Conservation (phyloP, 2,888 invertebrate genomes). For the Homarus gammarus region DNA sequence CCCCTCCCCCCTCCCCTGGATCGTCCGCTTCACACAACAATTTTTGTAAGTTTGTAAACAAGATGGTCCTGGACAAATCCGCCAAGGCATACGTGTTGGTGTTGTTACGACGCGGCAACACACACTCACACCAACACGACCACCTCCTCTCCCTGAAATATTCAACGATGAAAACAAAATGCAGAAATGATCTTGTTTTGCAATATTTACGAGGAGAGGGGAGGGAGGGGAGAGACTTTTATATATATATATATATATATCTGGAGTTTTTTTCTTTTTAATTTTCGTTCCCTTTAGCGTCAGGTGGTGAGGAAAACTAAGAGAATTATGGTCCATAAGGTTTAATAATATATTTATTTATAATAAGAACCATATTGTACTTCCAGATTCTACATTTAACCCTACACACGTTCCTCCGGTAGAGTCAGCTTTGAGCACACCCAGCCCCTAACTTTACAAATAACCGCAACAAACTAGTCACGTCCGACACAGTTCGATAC, state of each 20-base stretch:
- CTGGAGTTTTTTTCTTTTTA: too few species aligned
- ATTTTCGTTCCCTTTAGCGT: too few species aligned
- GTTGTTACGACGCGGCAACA: background rate
- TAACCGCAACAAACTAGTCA: conserved; percentile 2
- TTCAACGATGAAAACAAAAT: background rate
- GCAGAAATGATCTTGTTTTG: background rate
- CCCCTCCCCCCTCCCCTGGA: background rate
- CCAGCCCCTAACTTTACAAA: conserved; percentile 8
- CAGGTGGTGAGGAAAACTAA: too few species aligned
- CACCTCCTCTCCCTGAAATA: background rate
- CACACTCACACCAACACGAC: background rate
- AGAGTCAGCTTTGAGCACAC: too few species aligned
- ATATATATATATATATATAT: too few species aligned
- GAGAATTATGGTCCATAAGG: too few species aligned
- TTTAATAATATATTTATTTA: too few species aligned
- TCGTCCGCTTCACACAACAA: conserved; percentile 38
- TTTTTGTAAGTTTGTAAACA: conserved; percentile 44
- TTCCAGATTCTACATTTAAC: too few species aligned
- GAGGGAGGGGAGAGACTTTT: too few species aligned
- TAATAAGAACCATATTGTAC: too few species aligned
- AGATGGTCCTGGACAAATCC: background rate
- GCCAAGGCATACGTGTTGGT: background rate
- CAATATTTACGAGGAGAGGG: background rate
- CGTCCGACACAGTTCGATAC: background rate
- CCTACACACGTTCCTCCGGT: too few species aligned